Evolutionary conservation across 2,113 vertebrate genomes (phyloP).

Genomic region (Gymnocephalus cernua): DNA sequence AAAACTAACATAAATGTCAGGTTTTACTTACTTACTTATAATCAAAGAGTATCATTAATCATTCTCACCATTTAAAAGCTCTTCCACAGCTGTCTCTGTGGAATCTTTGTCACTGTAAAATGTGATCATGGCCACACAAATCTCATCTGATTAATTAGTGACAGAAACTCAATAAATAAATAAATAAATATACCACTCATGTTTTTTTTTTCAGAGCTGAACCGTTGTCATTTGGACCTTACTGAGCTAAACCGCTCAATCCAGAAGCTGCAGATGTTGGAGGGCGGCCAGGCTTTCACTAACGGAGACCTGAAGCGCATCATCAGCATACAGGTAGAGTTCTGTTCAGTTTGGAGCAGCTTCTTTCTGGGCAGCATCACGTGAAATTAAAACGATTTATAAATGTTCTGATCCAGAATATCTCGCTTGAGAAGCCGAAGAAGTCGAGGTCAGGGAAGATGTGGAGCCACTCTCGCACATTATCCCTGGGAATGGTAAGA

Average conservation of each 20-base stretch:
- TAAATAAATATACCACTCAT: neutral
- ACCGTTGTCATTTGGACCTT: constrained; percentile 88
- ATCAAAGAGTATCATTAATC: neutral
- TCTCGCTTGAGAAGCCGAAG: constrained; percentile 89
- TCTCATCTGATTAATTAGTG: neutral
- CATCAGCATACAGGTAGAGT: constrained; percentile 82
- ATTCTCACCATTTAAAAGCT: neutral
- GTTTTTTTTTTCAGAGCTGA: constrained; percentile 83
- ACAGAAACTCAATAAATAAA: neutral
- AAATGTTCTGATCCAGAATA: constrained; percentile 67
- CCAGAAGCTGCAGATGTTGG: constrained; percentile 88
- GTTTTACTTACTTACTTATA: no score
- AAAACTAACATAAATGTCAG: no score
- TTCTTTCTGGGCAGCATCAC: neutral
- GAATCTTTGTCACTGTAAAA: neutral
- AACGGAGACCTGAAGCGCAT: constrained; percentile 80
- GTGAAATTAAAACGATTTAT: neutral
- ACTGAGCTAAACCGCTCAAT: constrained; percentile 88
- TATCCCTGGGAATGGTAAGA: constrained; percentile 90
- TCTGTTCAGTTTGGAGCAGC: neutral
- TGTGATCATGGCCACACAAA: neutral
- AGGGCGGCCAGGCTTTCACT: constrained; percentile 85
- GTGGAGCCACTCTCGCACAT: constrained; percentile 90
- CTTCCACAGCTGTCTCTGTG: neutral
- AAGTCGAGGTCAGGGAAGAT: constrained; percentile 87